Percentiles rank a stretch among this genome's conserved stretches.
Conservation (phyloP, 2,888 invertebrate species). For the Apamea monoglypha region DNA sequence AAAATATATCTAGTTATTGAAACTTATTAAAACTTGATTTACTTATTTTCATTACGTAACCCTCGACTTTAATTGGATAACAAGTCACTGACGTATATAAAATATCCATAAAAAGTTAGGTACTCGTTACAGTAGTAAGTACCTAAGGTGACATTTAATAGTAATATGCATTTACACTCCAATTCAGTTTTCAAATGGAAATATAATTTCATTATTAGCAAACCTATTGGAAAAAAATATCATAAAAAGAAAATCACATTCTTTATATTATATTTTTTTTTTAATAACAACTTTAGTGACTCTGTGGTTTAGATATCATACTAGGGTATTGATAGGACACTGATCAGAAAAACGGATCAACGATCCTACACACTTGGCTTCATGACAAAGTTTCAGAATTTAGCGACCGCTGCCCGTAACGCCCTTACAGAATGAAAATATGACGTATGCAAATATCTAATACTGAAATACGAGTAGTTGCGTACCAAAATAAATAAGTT, state of each 20-base stretch:
- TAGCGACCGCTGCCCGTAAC: constrained; percentile 36
- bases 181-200: constrained; percentile 4
- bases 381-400: constrained; percentile 52
- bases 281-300: too few species aligned
- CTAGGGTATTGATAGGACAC: constrained; percentile 23
- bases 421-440: constrained; percentile 43
- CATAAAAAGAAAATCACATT: not conserved
- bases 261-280: not conserved
- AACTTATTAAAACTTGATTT: constrained; percentile 13
- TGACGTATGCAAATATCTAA: constrained; percentile 19
- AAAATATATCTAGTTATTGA: constrained; percentile 15
- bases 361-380: constrained; percentile 49
- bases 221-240: not conserved
- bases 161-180: not conserved
- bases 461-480: constrained; percentile 24
- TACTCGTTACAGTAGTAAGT: not conserved
- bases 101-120: not conserved
- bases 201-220: not conserved
- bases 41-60: constrained; percentile 57
- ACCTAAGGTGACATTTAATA: constrained; percentile 27
- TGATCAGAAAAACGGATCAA: constrained; percentile 24
- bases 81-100: constrained; percentile 20
- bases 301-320: not conserved
- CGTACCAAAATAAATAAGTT: constrained; percentile 20
- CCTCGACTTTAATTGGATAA: constrained; percentile 30